Evolutionary conservation across 2,797 vertebrate species (phyloP).

Genomic region (Hylomyscus alleni): DNA sequence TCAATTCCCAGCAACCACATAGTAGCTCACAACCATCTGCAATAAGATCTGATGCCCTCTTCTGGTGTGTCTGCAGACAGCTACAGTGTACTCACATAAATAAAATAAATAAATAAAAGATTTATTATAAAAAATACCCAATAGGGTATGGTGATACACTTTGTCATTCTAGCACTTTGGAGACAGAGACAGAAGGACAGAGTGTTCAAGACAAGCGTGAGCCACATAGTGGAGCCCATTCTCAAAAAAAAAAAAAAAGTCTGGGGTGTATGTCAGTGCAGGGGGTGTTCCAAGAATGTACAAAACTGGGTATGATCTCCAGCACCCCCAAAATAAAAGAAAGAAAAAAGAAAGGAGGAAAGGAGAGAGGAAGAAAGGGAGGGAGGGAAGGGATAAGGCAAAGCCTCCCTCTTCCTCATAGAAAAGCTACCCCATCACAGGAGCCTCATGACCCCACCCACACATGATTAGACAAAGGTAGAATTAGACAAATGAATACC

Average conservation of each 20-base stretch:
- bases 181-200: neutral
- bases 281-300: no score
- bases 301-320: no score
- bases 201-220: neutral
- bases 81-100: no score
- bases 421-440: neutral
- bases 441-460: neutral
- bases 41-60: no score
- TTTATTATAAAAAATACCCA: neutral
- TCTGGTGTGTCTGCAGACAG: no score
- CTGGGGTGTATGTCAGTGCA: no score
- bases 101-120: no score
- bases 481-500: slow-evolving; percentile 88
- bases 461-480: slow-evolving; percentile 10
- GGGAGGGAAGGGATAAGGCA: accelerated
- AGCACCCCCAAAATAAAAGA: neutral
- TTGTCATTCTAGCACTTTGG: neutral
- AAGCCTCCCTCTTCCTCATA: neutral
- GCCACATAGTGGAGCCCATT: no score
- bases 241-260: neutral
- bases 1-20: no score
- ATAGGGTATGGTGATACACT: neutral
- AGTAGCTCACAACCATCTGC: no score
- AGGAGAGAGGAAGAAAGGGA: neutral
- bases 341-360: neutral